These are phyloP conservation scores for Coranthus polyacanthus DNA, from an alignment of 2,797 vertebrate species.

Conservation along the genomic window DNA sequence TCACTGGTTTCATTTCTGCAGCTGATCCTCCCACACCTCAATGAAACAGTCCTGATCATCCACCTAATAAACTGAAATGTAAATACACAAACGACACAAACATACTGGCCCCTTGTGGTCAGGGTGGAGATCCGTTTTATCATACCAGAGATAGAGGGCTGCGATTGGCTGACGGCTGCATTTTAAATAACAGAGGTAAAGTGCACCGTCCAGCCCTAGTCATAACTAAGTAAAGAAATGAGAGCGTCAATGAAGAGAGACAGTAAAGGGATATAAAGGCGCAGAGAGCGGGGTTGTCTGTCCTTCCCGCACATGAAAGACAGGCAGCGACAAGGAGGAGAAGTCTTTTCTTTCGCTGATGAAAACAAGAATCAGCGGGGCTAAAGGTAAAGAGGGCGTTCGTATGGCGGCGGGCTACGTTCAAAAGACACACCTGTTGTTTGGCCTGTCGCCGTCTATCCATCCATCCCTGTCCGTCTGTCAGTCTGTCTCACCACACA, in stretches of 20 bases:
- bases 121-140: slow-evolving; percentile 3
- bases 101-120: not conserved
- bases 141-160: not conserved
- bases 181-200: slow-evolving; percentile 22
- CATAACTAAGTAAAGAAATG: slow-evolving; percentile 61
- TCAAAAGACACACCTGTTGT: slow-evolving; percentile 90
- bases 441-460: slow-evolving; percentile 83
- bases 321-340: slow-evolving; percentile 70
- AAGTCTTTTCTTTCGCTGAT: slow-evolving; percentile 84
- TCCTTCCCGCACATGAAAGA: slow-evolving; percentile 85
- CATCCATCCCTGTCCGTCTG: slow-evolving; percentile 58
- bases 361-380: slow-evolving; percentile 86
- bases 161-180: slow-evolving; percentile 29
- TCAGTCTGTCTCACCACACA: slow-evolving; percentile 73
- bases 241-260: slow-evolving; percentile 58
- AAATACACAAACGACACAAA: not conserved
- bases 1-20: no score
- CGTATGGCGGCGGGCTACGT: slow-evolving; percentile 72
- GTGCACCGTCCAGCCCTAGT: slow-evolving; percentile 23
- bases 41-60: no score
- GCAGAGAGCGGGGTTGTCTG: slow-evolving; percentile 55
- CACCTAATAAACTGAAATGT: no score
- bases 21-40: no score
- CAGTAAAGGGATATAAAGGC: slow-evolving; percentile 60
- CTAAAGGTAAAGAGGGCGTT: slow-evolving; percentile 83